Percentiles rank a stretch among this genome's conserved stretches.
These are phyloP conservation scores for Ciconia boyciana DNA, from an alignment of 2,113 vertebrate species.

Conservation along the genomic window DNA sequence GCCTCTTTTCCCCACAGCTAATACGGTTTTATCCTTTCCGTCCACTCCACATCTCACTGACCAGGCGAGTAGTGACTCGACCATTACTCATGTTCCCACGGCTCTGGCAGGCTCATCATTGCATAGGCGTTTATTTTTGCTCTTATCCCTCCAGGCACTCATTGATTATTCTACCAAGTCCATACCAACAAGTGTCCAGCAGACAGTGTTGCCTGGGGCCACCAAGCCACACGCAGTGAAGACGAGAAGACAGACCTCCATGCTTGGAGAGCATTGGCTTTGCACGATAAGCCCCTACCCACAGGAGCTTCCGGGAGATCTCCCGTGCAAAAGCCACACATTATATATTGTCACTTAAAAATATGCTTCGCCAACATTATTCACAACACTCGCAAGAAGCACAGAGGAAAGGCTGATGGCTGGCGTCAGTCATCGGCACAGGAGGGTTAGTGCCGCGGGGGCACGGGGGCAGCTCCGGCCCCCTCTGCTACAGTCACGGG, in stretches of 20 bases:
- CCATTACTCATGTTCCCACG: rapidly evolving
- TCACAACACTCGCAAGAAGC: neutral
- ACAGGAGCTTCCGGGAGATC: neutral
- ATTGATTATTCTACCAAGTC: neutral
- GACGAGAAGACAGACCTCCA: neutral
- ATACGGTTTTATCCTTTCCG: neutral
- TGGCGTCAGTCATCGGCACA: neutral
- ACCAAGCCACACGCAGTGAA: neutral
- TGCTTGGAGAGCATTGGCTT: neutral
- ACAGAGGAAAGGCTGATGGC: neutral
- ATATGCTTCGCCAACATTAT: rapidly evolving
- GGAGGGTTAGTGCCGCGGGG: neutral
- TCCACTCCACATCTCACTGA: neutral
- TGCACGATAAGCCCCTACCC: neutral
- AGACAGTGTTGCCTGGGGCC: neutral
- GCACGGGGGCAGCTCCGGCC: neutral
- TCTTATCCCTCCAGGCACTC: neutral
- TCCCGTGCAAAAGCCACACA: neutral
- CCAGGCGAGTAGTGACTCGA: rapidly evolving
- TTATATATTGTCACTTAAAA: neutral
- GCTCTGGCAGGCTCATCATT: neutral
- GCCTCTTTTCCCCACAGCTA: neutral
- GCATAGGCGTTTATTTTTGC: neutral
- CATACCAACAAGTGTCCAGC: neutral
- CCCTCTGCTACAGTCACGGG: rapidly evolving